These are phyloP conservation scores for Ectemnius lituratus DNA, from an alignment of 2,888 invertebrate species.

Conservation along the genomic window DNA sequence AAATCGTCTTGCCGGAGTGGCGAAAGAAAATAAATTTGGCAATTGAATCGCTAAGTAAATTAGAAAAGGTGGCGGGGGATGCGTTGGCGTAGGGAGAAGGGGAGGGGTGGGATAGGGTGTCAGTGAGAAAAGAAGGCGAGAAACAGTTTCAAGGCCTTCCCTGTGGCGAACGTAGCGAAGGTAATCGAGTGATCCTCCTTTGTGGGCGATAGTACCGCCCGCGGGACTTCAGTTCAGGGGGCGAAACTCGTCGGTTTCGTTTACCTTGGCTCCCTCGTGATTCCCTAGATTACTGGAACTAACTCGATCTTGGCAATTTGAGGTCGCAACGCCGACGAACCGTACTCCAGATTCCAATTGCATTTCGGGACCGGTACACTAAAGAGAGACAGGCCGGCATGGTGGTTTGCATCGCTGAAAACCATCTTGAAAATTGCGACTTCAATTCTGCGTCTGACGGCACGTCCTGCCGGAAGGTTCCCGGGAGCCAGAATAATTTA, in stretches of 20 bases:
- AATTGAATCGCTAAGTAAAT: neutral
- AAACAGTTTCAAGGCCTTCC: neutral
- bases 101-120: neutral
- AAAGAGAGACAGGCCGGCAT: neutral
- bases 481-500: neutral
- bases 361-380: neutral
- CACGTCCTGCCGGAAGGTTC: neutral
- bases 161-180: constrained; percentile 19
- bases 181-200: constrained; percentile 46
- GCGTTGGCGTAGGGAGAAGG: neutral
- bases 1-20: neutral
- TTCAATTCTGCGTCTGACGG: neutral
- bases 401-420: constrained; percentile 10
- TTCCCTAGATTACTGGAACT: constrained; percentile 34
- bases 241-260: constrained; percentile 38
- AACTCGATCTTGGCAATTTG: constrained; percentile 53
- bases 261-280: constrained; percentile 41
- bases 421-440: constrained; percentile 19
- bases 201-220: constrained; percentile 40
- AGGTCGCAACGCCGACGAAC: constrained; percentile 29
- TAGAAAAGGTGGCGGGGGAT: neutral
- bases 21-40: neutral
- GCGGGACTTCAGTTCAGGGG: constrained; percentile 35
- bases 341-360: constrained; percentile 32
- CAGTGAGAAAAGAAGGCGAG: constrained; percentile 25